Conservation (phyloP, 2,888 invertebrate genomes). For the Andricus quercusramuli region DNA sequence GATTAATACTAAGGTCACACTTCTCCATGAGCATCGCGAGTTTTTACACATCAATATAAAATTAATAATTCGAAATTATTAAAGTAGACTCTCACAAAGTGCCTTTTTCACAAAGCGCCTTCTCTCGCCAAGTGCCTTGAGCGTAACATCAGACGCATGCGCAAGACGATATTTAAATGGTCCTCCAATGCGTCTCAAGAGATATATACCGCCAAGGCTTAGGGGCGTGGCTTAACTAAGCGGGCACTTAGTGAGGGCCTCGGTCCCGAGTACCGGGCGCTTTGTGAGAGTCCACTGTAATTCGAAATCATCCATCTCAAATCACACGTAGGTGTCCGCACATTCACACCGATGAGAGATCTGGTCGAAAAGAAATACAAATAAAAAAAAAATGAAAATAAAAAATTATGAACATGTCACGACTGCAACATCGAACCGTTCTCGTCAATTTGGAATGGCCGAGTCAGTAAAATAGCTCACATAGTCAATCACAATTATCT, state of each 20-base stretch:
- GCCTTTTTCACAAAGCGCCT: too few relatives aligned
- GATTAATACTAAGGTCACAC: neutral
- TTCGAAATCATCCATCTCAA: conserved; percentile 24
- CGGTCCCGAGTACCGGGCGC: too few relatives aligned
- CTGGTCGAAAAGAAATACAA: conserved; percentile 44
- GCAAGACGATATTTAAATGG: too few relatives aligned
- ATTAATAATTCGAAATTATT: neutral
- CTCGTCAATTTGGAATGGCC: conserved; percentile 7
- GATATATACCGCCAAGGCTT: too few relatives aligned
- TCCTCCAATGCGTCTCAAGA: too few relatives aligned
- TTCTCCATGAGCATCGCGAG: neutral
- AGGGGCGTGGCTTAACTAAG: too few relatives aligned
- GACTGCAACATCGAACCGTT: conserved; percentile 3
- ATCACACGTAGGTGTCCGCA: conserved; percentile 20
- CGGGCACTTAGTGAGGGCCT: too few relatives aligned
- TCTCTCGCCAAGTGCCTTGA: too few relatives aligned
- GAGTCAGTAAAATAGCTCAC: conserved; percentile 5
- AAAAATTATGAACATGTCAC: conserved; percentile 17
- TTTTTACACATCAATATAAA: neutral
- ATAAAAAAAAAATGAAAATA: neutral
- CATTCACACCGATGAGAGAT: conserved; percentile 48
- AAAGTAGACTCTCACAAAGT: too few relatives aligned
- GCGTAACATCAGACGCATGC: too few relatives aligned
- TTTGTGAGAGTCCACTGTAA: neutral
- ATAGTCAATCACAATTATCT: conserved; percentile 29